phyloP scores from a whole-genome alignment of 2,888 invertebrate species.

The Campaea margaritaria region DNA sequence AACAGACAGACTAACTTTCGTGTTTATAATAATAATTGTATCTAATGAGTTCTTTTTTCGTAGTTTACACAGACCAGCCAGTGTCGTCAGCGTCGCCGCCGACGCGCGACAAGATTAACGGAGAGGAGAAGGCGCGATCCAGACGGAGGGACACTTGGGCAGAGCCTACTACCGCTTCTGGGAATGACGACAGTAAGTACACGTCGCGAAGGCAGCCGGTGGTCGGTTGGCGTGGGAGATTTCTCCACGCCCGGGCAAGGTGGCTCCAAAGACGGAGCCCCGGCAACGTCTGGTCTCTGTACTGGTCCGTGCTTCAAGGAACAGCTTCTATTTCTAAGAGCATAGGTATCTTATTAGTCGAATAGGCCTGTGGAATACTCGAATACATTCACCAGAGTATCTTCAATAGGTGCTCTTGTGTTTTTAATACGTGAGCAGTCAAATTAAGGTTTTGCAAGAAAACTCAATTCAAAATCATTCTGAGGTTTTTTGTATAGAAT shows the following conservation, averaged over 20 bases:
- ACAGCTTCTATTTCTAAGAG: constrained; percentile 96
- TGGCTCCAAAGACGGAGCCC: constrained; percentile 94
- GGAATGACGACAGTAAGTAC: constrained; percentile 66
- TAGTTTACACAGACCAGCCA: constrained; percentile 88
- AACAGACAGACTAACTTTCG: no score
- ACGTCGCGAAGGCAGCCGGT: no score
- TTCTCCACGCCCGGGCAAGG: constrained; percentile 95
- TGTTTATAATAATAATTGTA: no score
- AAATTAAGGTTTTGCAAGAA: no score
- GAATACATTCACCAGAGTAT: no score
- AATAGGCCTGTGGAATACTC: no score
- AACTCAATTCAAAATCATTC: no score
- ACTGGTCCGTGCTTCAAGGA: constrained; percentile 97
- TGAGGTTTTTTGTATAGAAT: no score
- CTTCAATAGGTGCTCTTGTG: no score
- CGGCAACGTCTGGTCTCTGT: constrained; percentile 89
- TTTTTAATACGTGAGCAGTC: no score
- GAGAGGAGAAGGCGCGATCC: constrained; percentile 89
- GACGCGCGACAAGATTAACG: constrained; percentile 91
- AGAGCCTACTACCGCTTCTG: constrained; percentile 62
- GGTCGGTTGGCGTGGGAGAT: no score
- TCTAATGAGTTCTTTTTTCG: constrained; percentile 40
- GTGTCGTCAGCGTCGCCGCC: constrained; percentile 92
- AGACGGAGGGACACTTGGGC: constrained; percentile 82
- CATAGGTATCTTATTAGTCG: no score